These are phyloP conservation scores for Netelia fuscicornis DNA, from an alignment of 2,888 invertebrate species.

Conservation along the genomic window DNA sequence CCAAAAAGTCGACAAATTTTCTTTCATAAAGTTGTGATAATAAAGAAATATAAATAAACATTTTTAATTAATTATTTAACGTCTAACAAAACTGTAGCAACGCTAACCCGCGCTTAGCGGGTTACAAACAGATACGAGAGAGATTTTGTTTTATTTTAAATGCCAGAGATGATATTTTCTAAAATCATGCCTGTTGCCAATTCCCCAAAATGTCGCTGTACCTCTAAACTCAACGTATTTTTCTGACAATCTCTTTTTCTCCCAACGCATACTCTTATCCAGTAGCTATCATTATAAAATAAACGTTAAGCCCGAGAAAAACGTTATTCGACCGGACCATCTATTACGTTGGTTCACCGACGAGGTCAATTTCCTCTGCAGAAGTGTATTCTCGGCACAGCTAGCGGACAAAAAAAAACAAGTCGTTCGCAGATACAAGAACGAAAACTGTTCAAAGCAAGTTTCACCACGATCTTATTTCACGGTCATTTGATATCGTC, in stretches of 20 bases:
- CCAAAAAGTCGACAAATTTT: neutral
- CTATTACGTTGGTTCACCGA: neutral
- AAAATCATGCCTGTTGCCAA: neutral
- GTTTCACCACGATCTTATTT: conserved; percentile 62
- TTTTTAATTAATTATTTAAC: neutral
- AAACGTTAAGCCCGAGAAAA: neutral
- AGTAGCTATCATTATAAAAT: neutral
- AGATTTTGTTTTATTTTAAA: neutral
- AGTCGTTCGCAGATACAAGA: conserved; percentile 36
- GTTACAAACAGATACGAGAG: no score
- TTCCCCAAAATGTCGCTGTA: neutral
- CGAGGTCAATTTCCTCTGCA: conserved; percentile 16
- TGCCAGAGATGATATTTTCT: neutral
- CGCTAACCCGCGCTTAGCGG: no score
- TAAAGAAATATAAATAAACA: conserved; percentile 18
- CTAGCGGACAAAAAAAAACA: conserved; percentile 9
- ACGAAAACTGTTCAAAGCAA: neutral
- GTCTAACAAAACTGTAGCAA: neutral
- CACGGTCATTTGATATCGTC: conserved; percentile 66
- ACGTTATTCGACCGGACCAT: neutral
- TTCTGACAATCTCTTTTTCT: no score
- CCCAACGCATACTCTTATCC: no score
- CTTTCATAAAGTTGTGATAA: neutral
- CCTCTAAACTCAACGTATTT: no score
- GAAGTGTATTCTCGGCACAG: neutral